Evolutionary conservation across 2,113 vertebrate genomes (phyloP).

Genomic region (human (Homo sapiens)): GRCh38 chr7:37001-37500

Average conservation of each 20-base stretch:
- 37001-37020: too few species aligned
- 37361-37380: slow-evolving; percentile 94
- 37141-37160: not conserved
- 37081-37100: not conserved
- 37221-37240: not conserved
- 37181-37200: not conserved
- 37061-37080: not conserved
- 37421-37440: slow-evolving; percentile 91
- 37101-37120: not conserved
- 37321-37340: not conserved
- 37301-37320: not conserved
- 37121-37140: not conserved
- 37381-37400: slow-evolving; percentile 93
- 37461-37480: not conserved
- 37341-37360: slow-evolving; percentile 77
- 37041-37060: not conserved
- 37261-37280: not conserved
- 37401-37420: slow-evolving; percentile 93
- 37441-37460: not conserved
- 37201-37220: not conserved
- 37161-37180: not conserved
- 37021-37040: too few species aligned
- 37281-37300: not conserved
- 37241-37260: not conserved
- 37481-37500: slow-evolving; percentile 86